Conservation (phyloP, 2,113 vertebrate species). For the Hippocampus zosterae region DNA sequence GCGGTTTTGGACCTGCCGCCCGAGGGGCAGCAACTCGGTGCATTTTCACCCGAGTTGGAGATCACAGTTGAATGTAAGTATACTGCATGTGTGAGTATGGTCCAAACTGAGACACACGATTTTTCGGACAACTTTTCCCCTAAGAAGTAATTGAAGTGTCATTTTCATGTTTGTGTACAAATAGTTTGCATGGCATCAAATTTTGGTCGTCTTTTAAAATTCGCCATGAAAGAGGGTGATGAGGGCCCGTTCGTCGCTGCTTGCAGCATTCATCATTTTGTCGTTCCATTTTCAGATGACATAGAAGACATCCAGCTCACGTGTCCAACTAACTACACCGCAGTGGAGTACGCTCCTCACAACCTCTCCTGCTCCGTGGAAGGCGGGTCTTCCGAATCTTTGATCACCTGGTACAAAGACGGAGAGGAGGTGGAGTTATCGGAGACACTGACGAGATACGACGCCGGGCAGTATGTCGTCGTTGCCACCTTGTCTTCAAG, state of each 20-base stretch:
- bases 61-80: constrained; percentile 56
- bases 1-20: constrained; percentile 54
- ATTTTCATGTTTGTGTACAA: too few species aligned
- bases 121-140: background rate
- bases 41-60: background rate
- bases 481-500: background rate
- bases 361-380: constrained; percentile 18
- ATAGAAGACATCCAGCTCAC: background rate
- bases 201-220: background rate
- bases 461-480: constrained; percentile 47
- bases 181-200: too few species aligned
- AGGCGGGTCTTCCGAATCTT: constrained; percentile 27
- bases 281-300: background rate
- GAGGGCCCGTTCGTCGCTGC: background rate
- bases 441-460: constrained; percentile 25
- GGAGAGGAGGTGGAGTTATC: constrained; percentile 25
- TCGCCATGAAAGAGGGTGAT: background rate
- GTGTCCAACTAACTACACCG: constrained; percentile 22
- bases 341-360: constrained; percentile 13
- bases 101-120: background rate
- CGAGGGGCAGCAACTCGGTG: constrained; percentile 5
- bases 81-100: background rate
- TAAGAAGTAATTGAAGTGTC: too few species aligned
- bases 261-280: background rate
- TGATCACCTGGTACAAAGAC: constrained; percentile 36